Evolutionary conservation across 2,113 vertebrate genomes (phyloP).

Genomic region (Cynopterus brachyotis): DNA sequence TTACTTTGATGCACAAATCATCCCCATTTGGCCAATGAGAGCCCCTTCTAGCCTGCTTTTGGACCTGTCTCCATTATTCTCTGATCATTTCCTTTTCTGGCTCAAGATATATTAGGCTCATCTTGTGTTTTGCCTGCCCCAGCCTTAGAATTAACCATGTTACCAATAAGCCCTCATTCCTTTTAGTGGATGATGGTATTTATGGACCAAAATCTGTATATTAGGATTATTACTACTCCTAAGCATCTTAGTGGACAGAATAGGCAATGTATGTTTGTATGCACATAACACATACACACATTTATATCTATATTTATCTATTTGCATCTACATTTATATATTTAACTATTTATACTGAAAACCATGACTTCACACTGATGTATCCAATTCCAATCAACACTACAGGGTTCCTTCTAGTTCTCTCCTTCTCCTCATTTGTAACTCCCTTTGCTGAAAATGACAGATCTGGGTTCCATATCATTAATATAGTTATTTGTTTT

Average conservation of each 20-base stretch:
- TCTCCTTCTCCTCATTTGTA: not conserved
- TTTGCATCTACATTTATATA: not conserved
- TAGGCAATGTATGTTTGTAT: fast-evolving
- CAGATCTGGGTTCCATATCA: not conserved
- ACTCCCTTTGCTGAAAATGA: not conserved
- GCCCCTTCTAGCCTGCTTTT: not conserved
- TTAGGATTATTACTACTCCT: not conserved
- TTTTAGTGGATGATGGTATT: not conserved
- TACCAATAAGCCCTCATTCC: not conserved
- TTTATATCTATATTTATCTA: not conserved
- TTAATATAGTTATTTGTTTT: not conserved
- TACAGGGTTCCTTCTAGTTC: not conserved
- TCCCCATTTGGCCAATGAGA: not conserved
- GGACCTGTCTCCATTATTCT: not conserved
- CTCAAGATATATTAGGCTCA: not conserved
- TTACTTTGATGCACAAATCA: not conserved
- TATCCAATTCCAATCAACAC: not conserved
- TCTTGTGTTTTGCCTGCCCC: not conserved
- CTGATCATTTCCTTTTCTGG: not conserved
- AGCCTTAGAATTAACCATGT: not conserved
- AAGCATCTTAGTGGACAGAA: not conserved
- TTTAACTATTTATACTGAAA: not conserved
- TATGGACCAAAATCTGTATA: not conserved
- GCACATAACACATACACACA: fast-evolving
- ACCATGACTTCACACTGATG: not conserved